Evolutionary conservation across 2,113 vertebrate genomes (phyloP).

Genomic region (Agapornis roseicollis): DNA sequence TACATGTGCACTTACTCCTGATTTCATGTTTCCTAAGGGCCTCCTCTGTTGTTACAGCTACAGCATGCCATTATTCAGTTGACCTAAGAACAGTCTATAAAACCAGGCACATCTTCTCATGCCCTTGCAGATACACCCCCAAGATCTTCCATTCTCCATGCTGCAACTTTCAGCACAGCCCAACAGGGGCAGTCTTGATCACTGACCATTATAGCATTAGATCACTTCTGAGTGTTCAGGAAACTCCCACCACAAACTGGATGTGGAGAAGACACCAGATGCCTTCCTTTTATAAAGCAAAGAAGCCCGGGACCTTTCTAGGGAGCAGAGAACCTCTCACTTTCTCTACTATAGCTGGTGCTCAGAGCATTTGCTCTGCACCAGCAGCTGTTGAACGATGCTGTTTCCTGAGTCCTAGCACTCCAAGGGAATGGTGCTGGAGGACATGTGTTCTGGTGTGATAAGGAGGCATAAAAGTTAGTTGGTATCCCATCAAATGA

Average conservation of each 20-base stretch:
- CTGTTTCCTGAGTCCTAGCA: not conserved
- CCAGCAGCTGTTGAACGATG: not conserved
- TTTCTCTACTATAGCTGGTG: not conserved
- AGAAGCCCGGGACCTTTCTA: not conserved
- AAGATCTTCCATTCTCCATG: not conserved
- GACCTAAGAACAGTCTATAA: not conserved
- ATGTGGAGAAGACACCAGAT: not conserved
- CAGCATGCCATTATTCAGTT: not conserved
- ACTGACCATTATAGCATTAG: not conserved
- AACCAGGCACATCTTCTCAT: not conserved
- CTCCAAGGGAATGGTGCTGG: not conserved
- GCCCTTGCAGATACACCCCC: not conserved
- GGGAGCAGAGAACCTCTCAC: not conserved
- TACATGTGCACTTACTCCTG: not conserved
- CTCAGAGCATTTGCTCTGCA: not conserved
- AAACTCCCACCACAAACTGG: not conserved
- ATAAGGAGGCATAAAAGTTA: not conserved
- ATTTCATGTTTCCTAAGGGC: not conserved
- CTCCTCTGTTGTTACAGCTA: not conserved
- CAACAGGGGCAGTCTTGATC: accelerated
- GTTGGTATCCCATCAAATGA: not conserved
- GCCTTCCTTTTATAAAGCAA: not conserved
- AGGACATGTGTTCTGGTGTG: not conserved
- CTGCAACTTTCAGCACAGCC: not conserved
- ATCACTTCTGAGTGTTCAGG: not conserved